Conservation (phyloP, 2,797 vertebrate species). For the Sternarchorhynchus goeldii region DNA sequence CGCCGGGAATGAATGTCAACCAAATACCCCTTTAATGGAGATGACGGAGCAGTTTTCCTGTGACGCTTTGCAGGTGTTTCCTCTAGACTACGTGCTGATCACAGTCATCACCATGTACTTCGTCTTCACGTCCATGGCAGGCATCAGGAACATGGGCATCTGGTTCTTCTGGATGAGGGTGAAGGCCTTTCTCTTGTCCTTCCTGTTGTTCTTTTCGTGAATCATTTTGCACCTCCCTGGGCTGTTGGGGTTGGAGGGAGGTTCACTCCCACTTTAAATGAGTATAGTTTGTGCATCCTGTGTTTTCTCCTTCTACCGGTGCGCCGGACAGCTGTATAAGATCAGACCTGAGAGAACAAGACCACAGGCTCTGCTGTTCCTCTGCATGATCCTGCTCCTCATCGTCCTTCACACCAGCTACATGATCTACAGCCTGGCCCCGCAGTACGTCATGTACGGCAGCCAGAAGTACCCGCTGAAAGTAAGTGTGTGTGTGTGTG, state of each 20-base stretch:
- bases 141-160: conserved; percentile 97
- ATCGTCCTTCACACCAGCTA: conserved; percentile 98
- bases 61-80: conserved; percentile 84
- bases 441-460: conserved; percentile 98
- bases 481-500: conserved; percentile 72
- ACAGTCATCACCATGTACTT: conserved; percentile 97
- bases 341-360: conserved; percentile 90
- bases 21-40: too few relatives aligned
- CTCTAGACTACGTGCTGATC: conserved; percentile 96
- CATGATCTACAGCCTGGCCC: conserved; percentile 98
- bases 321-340: conserved; percentile 86
- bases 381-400: conserved; percentile 97
- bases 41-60: not conserved
- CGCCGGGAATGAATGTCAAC: too few relatives aligned
- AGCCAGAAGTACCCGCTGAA: conserved; percentile 93
- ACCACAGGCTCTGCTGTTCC: conserved; percentile 95
- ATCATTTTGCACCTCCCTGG: too few relatives aligned
- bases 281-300: conserved; percentile 12
- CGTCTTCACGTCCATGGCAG: conserved; percentile 98
- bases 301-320: conserved; percentile 38
- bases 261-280: too few relatives aligned
- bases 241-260: too few relatives aligned
- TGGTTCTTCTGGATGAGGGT: conserved; percentile 99
- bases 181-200: conserved; percentile 50
- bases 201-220: not conserved